Conservation (phyloP, 1,140 invertebrate species). For the Drosophila orena region DNA sequence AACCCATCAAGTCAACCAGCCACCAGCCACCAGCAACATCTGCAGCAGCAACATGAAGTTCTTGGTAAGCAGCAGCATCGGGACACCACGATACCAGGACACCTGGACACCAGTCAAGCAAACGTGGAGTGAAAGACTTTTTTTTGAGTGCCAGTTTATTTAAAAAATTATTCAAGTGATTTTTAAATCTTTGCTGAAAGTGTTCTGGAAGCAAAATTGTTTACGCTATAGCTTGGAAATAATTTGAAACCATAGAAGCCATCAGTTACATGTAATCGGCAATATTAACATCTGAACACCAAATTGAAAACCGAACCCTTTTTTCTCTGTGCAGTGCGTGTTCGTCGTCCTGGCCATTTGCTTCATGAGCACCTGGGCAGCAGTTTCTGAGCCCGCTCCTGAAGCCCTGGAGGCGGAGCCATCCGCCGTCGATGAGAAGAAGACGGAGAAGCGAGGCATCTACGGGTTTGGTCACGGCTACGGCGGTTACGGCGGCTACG, state of each 20-base stretch:
- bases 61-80: constrained; percentile 52
- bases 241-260: too few species aligned
- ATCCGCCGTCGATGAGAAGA: constrained; percentile 60
- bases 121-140: background rate
- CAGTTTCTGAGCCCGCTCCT: constrained; percentile 52
- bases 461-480: constrained; percentile 73
- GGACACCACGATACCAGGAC: background rate
- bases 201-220: too few species aligned
- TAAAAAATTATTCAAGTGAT: background rate
- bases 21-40: constrained; percentile 2
- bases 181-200: background rate
- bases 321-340: constrained; percentile 51
- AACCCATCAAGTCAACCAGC: constrained; percentile 33
- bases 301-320: background rate
- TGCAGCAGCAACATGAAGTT: constrained; percentile 58
- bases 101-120: constrained; percentile 16
- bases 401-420: constrained; percentile 33
- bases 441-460: constrained; percentile 76
- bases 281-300: background rate
- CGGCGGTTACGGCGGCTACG: constrained; percentile 41
- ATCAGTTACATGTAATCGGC: too few species aligned
- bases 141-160: background rate
- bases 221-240: too few species aligned
- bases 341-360: constrained; percentile 63
- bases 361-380: constrained; percentile 54